These are phyloP conservation scores for Sylvietta virens DNA, from an alignment of 2,113 vertebrate species.

Conservation along the genomic window DNA sequence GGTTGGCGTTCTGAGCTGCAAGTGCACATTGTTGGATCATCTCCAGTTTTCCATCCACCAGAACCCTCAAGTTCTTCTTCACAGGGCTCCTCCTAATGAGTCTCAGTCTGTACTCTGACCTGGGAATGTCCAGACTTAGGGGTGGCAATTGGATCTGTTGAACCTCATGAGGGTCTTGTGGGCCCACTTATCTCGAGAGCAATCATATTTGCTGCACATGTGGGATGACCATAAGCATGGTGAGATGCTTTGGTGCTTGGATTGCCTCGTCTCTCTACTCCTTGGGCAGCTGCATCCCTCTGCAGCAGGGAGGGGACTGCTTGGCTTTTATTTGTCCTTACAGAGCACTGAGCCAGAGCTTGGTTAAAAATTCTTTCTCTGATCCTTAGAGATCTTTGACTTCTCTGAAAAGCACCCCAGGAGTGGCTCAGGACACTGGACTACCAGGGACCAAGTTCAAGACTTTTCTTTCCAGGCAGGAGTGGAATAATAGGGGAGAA, in stretches of 20 bases:
- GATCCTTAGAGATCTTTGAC: background rate
- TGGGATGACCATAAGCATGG: background rate
- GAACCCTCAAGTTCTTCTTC: background rate
- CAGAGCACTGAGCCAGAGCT: background rate
- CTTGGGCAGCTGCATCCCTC: background rate
- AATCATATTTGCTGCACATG: background rate
- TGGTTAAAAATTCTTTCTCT: background rate
- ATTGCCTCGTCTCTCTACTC: background rate
- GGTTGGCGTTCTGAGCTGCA: background rate
- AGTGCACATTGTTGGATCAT: background rate
- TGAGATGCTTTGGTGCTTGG: background rate
- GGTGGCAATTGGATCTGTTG: background rate
- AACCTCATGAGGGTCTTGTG: background rate
- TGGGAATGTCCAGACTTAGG: background rate
- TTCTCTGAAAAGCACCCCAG: background rate
- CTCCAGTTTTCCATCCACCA: background rate
- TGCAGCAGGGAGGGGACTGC: background rate
- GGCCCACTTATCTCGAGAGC: background rate
- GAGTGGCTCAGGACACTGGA: background rate
- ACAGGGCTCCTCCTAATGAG: background rate
- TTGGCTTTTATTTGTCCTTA: background rate
- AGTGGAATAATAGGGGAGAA: background rate
- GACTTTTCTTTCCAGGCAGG: background rate
- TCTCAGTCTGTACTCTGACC: background rate
- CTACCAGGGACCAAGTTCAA: rapidly evolving